These are phyloP conservation scores for Drosophila lowei DNA, from an alignment of 1,140 invertebrate species.

Conservation along the genomic window DNA sequence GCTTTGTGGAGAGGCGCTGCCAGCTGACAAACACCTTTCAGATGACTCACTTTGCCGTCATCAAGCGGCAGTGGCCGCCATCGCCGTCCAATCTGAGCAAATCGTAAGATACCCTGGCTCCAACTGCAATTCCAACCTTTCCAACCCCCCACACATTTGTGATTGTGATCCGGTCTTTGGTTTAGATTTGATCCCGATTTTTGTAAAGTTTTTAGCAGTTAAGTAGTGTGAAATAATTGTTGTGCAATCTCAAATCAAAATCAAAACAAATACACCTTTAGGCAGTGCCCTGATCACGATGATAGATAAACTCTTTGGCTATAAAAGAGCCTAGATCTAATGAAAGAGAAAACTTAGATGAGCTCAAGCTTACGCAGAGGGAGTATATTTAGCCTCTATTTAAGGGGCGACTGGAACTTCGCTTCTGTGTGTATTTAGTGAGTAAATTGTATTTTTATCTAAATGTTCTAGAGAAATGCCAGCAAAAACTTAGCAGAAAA, in stretches of 20 bases:
- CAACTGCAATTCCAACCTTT: no score
- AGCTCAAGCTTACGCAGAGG: slow-evolving; percentile 1
- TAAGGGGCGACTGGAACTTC: slow-evolving; percentile 13
- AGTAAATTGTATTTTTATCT: slow-evolving; percentile 73
- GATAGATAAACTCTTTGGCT: no score
- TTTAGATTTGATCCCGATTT: slow-evolving; percentile 18
- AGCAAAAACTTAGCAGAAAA: slow-evolving; percentile 19
- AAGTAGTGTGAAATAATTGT: slow-evolving; percentile 38
- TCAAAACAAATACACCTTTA: slow-evolving; percentile 24
- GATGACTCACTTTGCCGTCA: slow-evolving; percentile 93
- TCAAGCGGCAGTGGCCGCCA: slow-evolving; percentile 85
- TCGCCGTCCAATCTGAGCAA: slow-evolving; percentile 66
- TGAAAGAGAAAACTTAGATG: slow-evolving; percentile 4
- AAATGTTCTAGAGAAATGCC: slow-evolving; percentile 47
- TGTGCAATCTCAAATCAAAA: slow-evolving; percentile 46
- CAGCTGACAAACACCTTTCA: slow-evolving; percentile 90
- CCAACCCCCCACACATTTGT: slow-evolving; percentile 21
- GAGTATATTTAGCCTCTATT: slow-evolving; percentile 16
- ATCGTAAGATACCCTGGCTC: slow-evolving; percentile 50
- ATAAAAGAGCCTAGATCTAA: no score
- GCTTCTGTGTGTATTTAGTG: slow-evolving; percentile 54
- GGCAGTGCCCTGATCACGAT: slow-evolving; percentile 9
- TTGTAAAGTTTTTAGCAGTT: slow-evolving; percentile 32
- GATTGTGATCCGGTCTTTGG: slow-evolving; percentile 52
- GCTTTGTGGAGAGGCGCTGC: slow-evolving; percentile 91